Evolutionary conservation across 2,113 vertebrate genomes (phyloP), one percentile per base, ranked within the genome.

Genomic region (Ancistrus triradiatus): DNA sequence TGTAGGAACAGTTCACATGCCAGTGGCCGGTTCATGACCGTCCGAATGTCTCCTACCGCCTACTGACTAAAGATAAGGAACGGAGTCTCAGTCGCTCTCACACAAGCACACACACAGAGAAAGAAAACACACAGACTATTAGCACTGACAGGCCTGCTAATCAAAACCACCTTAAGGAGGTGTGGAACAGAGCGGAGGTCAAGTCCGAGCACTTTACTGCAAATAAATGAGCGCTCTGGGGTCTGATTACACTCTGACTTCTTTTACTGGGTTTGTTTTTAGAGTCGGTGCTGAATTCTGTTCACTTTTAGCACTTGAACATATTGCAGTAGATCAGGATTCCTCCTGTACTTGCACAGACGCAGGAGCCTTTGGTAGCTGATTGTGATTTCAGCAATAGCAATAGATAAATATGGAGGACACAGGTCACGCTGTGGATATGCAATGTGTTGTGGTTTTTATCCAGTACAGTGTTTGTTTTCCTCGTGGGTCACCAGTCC

Each of bases 131-230:
- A 52, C 43, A 42, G 15, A 6, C 46, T 52, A 66, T 69, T 74
- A 40, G 50, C 46, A 35, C 50, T 42, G 62, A 62, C 62, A 62
- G 40, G 19, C 46, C 14, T 6, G 31, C 63, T 74, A 66, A 74
- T 74, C 49, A 62, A 37, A 74, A 61, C 17, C 67, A 70, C 50
- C 72, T 70, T 37, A 4, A 66, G 57, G 57, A 24, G 25, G 33
- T 21, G 27, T 60, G 49, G 13, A 27, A 35, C 42, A 58, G 51
- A 43, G 51, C 7, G 38, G 21, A 50, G 58, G 64, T 73, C 52
- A 52, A 35, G 9, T 15, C 37, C 57, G 59, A 58, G 53, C 37
- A 33, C 59, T 49, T 58, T 52, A 51, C 51, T 37, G 14, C 25
- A 37, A 58, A 38, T 57, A 50, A 52, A 14, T 31, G 19, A 62